These are phyloP conservation scores for Erithacus rubecula DNA, from an alignment of 2,797 vertebrate genomes.

Conservation along the genomic window DNA sequence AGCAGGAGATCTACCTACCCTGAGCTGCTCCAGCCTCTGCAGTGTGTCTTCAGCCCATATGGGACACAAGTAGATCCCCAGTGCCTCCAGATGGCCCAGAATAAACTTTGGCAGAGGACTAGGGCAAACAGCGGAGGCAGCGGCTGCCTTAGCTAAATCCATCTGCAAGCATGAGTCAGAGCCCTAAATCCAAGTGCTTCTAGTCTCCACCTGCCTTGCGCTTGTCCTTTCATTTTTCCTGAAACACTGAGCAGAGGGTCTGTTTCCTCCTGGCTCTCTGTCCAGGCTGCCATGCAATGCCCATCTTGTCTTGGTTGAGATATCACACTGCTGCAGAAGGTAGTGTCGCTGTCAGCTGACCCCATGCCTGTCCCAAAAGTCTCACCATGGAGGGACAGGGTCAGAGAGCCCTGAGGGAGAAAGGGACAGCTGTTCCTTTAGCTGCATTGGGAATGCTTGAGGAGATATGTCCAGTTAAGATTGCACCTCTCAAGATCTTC, in stretches of 20 bases:
- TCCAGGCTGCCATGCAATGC: not conserved
- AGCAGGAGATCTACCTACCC: not conserved
- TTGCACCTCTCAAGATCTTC: not conserved
- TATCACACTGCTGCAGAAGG: not conserved
- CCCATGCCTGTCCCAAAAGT: not conserved
- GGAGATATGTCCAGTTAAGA: not conserved
- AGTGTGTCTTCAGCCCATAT: not conserved
- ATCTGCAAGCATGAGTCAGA: constrained; percentile 33
- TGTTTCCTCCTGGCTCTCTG: not conserved
- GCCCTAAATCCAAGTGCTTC: not conserved
- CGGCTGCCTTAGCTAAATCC: constrained; percentile 2
- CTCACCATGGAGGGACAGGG: not conserved
- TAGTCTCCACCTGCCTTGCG: constrained; percentile 13
- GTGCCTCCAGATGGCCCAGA: not conserved
- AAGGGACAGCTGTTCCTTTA: not conserved
- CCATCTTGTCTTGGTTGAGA: not conserved
- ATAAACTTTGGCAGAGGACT: constrained; percentile 8
- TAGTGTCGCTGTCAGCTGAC: not conserved
- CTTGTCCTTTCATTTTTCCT: constrained; percentile 10
- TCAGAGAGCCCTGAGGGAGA: not conserved
- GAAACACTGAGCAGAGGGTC: not conserved
- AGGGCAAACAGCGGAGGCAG: constrained; percentile 31
- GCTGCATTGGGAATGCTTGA: not conserved
- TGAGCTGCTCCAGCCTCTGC: not conserved
- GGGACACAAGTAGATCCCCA: not conserved